Percentiles rank a stretch among this genome's conserved stretches.
These are phyloP conservation scores for Pedetes capensis DNA, from an alignment of 2,113 vertebrate genomes.

Conservation along the genomic window DNA sequence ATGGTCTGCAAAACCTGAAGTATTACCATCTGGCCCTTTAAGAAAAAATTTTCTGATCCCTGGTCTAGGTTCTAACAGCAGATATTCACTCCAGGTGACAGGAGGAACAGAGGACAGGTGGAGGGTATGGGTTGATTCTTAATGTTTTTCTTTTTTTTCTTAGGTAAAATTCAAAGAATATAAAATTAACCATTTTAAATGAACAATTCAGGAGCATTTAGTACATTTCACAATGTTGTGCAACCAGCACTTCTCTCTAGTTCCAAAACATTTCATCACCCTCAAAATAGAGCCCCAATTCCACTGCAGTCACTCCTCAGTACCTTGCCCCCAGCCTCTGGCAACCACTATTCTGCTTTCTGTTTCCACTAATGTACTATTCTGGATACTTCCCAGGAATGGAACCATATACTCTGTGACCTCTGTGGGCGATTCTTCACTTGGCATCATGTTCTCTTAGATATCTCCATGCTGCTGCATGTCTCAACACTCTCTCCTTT, in stretches of 20 bases:
- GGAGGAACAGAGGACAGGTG: not conserved
- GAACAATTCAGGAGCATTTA: not conserved
- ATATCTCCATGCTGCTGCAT: not conserved
- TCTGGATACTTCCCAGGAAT: not conserved
- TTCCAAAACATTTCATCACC: not conserved
- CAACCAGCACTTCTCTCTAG: not conserved
- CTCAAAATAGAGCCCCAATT: not conserved
- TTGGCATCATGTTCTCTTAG: not conserved
- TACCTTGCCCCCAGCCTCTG: not conserved
- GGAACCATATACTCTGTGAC: not conserved
- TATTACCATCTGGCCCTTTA: not conserved
- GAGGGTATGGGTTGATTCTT: not conserved
- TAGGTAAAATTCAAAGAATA: conserved; percentile 11
- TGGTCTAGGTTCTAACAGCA: not conserved
- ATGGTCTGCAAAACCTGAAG: not conserved
- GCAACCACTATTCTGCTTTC: not conserved
- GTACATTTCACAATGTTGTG: not conserved
- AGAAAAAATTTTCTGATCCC: not conserved
- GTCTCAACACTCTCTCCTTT: not conserved
- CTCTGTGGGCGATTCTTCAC: not conserved
- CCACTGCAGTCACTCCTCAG: not conserved
- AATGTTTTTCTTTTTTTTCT: not conserved
- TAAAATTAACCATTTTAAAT: conserved; percentile 32
- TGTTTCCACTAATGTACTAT: not conserved
- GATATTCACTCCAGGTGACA: not conserved